Evolutionary conservation across 2,797 vertebrate species (phyloP).

Genomic region (Sardinella longiceps): DNA sequence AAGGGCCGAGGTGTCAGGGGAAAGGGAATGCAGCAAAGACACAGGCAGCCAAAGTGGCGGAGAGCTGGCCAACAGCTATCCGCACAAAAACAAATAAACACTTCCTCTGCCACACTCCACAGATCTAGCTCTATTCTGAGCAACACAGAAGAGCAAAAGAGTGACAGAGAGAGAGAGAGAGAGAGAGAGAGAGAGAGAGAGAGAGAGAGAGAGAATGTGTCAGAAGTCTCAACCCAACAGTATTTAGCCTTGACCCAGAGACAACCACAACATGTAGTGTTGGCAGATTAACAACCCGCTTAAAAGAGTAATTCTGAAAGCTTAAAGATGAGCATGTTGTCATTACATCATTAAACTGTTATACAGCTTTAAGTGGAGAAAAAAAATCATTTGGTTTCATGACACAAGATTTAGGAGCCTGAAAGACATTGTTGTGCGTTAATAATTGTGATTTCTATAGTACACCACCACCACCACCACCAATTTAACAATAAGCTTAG

Average conservation of each 20-base stretch:
- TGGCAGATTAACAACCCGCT: constrained; percentile 12
- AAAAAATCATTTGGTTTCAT: constrained; percentile 52
- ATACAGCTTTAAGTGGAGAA: background rate
- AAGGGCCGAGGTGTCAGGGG: background rate
- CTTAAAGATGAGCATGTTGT: background rate
- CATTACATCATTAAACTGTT: background rate
- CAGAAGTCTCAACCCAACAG: constrained; percentile 12
- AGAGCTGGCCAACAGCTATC: constrained; percentile 10
- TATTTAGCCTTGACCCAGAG: constrained; percentile 34
- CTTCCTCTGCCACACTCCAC: constrained; percentile 25
- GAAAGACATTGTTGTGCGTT: background rate
- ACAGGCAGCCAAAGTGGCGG: background rate
- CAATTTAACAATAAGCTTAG: constrained; percentile 51
- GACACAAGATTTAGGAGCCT: constrained; percentile 56
- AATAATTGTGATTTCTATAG: constrained; percentile 5
- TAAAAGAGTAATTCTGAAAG: background rate
- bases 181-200: constrained; percentile 38
- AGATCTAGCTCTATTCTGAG: constrained; percentile 8
- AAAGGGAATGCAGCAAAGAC: background rate
- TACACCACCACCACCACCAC: constrained; percentile 47
- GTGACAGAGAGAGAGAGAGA: constrained; percentile 41
- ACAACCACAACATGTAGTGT: constrained; percentile 64
- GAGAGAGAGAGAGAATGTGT: background rate
- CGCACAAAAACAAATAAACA: constrained; percentile 20
- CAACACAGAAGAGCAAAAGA: background rate